These are phyloP conservation scores for Heliconius aoede DNA, from an alignment of 2,888 invertebrate genomes.

Conservation along the genomic window DNA sequence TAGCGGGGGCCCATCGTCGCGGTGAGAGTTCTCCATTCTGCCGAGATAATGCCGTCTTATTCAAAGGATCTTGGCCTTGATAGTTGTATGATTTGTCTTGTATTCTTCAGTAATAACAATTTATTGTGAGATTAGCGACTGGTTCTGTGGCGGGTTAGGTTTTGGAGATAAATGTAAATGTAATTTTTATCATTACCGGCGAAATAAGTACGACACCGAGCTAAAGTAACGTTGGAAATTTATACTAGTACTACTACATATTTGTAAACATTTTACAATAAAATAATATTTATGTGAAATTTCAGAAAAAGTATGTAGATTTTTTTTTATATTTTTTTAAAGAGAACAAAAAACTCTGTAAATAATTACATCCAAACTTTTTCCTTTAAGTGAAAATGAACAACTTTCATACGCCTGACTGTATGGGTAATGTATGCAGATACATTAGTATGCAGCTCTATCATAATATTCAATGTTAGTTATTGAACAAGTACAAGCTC, in stretches of 20 bases:
- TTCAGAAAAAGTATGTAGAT: too few relatives aligned
- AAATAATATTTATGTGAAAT: neutral
- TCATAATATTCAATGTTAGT: conserved; percentile 49
- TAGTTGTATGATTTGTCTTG: conserved; percentile 37
- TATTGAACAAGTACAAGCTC: conserved; percentile 37
- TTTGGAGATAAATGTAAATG: neutral
- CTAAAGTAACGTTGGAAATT: neutral
- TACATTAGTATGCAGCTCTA: conserved; percentile 48
- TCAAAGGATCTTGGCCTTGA: conserved; percentile 43
- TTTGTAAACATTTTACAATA: neutral
- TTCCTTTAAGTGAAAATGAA: conserved; percentile 30
- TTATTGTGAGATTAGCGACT: conserved; percentile 47
- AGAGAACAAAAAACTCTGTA: neutral
- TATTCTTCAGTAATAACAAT: conserved; percentile 23
- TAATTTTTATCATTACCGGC: neutral
- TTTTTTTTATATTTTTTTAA: too few relatives aligned
- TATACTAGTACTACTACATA: neutral
- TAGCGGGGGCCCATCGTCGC: conserved; percentile 63
- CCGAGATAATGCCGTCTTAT: conserved; percentile 52
- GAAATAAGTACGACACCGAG: neutral
- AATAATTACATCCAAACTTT: neutral
- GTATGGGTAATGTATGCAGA: conserved; percentile 60
- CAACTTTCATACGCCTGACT: conserved; percentile 38
- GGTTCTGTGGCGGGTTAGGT: conserved; percentile 23
- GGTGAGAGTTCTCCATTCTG: conserved; percentile 61